Evolutionary conservation across 2,888 invertebrate species (phyloP), one percentile per base, ranked within the genome.

Genomic region (Erebia epiphron): DNA sequence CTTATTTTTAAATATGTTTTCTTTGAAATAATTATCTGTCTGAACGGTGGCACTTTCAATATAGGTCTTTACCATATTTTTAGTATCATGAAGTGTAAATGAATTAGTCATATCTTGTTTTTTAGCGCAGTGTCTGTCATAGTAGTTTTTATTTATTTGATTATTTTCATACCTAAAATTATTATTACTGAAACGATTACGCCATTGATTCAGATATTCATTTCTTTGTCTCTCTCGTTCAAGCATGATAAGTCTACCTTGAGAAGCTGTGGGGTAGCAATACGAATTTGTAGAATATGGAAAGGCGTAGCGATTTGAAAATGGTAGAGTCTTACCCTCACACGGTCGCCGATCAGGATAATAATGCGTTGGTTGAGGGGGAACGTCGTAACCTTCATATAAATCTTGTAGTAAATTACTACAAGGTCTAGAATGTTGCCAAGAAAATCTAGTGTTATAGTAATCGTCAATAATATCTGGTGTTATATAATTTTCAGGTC

Each of bases 251-350:
- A 82, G 62, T 21, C 80, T 82, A 13, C 80, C 83, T 79, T 84
- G 81, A 2, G 88, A 85, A 3, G 83, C 80, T 52, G 81, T 86
- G 0, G 86, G 85, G 79, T 82, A 86, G 68, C 83, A 84, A 68
- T 75, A 75, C 2, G 75, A 70, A 58, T 82, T 74, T 56, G 75
- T 79, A 57, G 75, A 68, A 73, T 76, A 79, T 14, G 71, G 57
- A 14, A 43, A 43, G 26, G 61, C 70, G 52, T 58, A 67, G 49
- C 9, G 14, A 43, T 43, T 49, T 10, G 18, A 11, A 57, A 71
- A n/a, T 18, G 41, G 13, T 41, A 62, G 35, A 9, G 18, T 14
- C 43, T 61, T 57, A 16, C 60, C 57, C 54, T 67, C 67, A 54
- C 50, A 52, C 49, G 35, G 54, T 46, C 18, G 65, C 50, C 56